Percentiles rank a stretch among this genome's conserved stretches.
These are phyloP conservation scores for Andrena hattorfiana DNA, from an alignment of 2,888 invertebrate species.

Conservation along the genomic window DNA sequence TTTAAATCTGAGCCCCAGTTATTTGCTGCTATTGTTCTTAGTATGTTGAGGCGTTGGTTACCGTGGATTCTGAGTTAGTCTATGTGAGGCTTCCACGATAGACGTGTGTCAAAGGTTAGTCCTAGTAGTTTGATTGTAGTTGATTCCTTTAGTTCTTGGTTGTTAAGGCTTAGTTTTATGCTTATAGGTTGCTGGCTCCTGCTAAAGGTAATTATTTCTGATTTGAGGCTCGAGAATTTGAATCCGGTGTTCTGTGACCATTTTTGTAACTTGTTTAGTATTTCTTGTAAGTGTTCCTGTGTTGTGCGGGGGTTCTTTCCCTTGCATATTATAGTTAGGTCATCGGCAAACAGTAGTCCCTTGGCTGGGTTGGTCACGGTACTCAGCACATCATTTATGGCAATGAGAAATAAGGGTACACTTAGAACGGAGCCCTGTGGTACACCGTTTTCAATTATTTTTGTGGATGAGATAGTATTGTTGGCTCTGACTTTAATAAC, in stretches of 20 bases:
- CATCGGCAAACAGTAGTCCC: conserved; percentile 7
- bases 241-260: not conserved
- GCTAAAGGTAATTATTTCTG: not conserved
- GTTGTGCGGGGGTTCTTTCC: not conserved
- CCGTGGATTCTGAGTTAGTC: not conserved
- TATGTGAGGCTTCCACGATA: not conserved
- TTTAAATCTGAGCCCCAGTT: not conserved
- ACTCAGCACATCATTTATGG: conserved; percentile 13
- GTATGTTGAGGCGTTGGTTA: not conserved
- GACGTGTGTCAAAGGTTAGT: not conserved
- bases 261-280: conserved; percentile 7
- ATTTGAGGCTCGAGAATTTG: conserved; percentile 19
- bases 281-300: not conserved
- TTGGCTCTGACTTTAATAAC: conserved; percentile 13
- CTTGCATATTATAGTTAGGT: conserved; percentile 19
- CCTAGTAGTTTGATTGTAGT: conserved; percentile 2
- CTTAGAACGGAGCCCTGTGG: conserved; percentile 24
- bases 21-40: not conserved
- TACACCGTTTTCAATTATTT: conserved; percentile 4
- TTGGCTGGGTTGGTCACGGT: not conserved
- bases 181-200: not conserved
- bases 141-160: not conserved
- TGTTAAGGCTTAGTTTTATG: conserved; percentile 3
- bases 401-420: conserved; percentile 21
- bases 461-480: not conserved